These are phyloP conservation scores for Hypotaenidia philippensis DNA, from an alignment of 2,797 vertebrate genomes.

Conservation along the genomic window DNA sequence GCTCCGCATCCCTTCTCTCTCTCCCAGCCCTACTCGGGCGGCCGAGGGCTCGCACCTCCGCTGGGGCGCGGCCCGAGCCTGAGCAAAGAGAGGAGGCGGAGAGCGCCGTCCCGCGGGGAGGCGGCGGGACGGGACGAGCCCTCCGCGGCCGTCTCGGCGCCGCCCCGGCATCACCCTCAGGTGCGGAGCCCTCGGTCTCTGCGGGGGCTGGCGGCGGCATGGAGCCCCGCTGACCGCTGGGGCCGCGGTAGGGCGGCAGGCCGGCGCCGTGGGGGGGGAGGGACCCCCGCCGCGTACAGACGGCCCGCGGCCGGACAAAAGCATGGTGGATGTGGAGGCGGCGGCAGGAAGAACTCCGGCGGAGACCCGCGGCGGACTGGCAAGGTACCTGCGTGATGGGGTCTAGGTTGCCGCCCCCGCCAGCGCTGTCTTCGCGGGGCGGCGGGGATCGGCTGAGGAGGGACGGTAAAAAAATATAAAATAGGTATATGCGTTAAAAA, in stretches of 20 bases:
- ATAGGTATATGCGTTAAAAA: too few relatives aligned
- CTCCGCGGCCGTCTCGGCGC: not conserved
- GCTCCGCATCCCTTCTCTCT: too few relatives aligned
- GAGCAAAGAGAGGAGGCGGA: not conserved
- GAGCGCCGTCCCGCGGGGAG: not conserved
- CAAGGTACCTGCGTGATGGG: not conserved
- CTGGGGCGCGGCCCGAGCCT: not conserved
- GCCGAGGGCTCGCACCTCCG: not conserved
- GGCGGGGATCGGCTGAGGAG: not conserved
- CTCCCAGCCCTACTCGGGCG: not conserved
- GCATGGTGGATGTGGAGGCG: slow-evolving; percentile 24
- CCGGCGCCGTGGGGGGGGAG: not conserved
- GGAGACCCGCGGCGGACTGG: not conserved
- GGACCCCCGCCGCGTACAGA: not conserved
- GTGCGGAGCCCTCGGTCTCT: not conserved
- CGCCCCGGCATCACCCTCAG: not conserved
- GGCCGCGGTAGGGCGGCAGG: not conserved
- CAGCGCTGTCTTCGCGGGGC: not conserved
- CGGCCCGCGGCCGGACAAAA: not conserved
- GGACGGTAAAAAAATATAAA: too few relatives aligned
- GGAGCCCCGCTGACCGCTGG: not conserved
- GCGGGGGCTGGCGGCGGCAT: not conserved
- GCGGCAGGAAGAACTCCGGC: not conserved
- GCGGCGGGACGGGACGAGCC: not conserved
- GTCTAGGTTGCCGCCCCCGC: not conserved